Conservation (phyloP, 2,888 invertebrate genomes). For the Pristionchus entomophagus region DNA sequence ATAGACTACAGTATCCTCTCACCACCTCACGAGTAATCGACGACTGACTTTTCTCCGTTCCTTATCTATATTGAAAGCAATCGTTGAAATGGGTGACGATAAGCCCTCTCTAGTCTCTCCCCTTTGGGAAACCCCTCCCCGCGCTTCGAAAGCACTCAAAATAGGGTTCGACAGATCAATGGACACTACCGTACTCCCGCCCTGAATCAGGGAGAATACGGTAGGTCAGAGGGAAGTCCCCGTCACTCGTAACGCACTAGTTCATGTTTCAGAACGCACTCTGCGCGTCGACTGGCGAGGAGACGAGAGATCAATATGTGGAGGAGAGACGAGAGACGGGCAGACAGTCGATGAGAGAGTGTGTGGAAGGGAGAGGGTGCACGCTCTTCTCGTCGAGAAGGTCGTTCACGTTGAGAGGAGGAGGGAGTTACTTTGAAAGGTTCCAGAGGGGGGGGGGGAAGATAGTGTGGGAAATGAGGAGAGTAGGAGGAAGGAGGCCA, state of each 20-base stretch:
- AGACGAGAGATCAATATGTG: slow-evolving; percentile 37
- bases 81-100: slow-evolving; percentile 41
- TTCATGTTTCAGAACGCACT: slow-evolving; percentile 18
- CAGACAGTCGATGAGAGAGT: neutral
- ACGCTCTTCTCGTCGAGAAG: neutral
- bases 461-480: slow-evolving; percentile 24
- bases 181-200: too few species aligned
- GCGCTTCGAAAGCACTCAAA: neutral
- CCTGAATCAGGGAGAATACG: neutral
- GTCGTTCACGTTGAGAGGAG: slow-evolving; percentile 25
- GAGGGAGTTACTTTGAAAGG: neutral
- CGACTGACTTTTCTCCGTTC: slow-evolving; percentile 6
- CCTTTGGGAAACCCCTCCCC: slow-evolving; percentile 22
- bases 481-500: neutral
- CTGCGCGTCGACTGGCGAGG: neutral
- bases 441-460: neutral
- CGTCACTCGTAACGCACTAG: neutral
- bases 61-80: slow-evolving; percentile 37
- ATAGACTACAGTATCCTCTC: neutral
- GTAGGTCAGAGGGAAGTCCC: neutral
- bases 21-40: slow-evolving; percentile 13
- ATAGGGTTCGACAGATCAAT: neutral
- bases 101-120: slow-evolving; percentile 27
- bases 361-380: neutral
- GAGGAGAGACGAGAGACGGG: neutral